phyloP scores from a whole-genome alignment of 2,888 invertebrate species.

The Oeneis ivallda region DNA sequence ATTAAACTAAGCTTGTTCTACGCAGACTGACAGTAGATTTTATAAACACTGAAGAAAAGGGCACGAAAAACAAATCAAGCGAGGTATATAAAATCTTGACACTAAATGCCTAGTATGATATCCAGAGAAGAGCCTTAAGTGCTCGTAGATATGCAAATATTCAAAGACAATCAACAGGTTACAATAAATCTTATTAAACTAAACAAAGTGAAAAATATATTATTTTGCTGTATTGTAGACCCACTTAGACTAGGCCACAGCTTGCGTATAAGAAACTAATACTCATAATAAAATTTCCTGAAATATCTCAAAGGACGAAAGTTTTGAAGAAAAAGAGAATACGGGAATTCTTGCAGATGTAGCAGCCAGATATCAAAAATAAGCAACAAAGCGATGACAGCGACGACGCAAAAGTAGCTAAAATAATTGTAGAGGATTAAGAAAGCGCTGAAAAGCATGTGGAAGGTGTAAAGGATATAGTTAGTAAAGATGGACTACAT shows the following conservation, averaged over 20 bases:
- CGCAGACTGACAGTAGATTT: too few species aligned
- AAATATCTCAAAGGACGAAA: slow-evolving; percentile 18
- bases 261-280: too few species aligned
- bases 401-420: neutral
- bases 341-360: slow-evolving; percentile 8
- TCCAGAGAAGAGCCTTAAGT: slow-evolving; percentile 10
- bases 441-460: slow-evolving; percentile 20
- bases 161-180: too few species aligned
- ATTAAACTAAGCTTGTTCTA: too few species aligned
- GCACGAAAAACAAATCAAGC: neutral
- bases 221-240: too few species aligned
- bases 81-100: neutral
- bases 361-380: slow-evolving; percentile 14
- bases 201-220: too few species aligned
- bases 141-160: slow-evolving; percentile 20
- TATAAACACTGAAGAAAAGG: too few species aligned
- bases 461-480: slow-evolving; percentile 19
- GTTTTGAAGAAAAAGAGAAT: slow-evolving; percentile 13
- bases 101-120: neutral
- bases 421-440: neutral
- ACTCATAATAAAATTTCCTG: slow-evolving; percentile 17
- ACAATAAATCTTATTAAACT: too few species aligned
- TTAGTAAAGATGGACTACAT: slow-evolving; percentile 26
- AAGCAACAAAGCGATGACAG: slow-evolving; percentile 12
- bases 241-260: too few species aligned